Evolutionary conservation across 2,797 vertebrate genomes (phyloP).

Genomic region (Lophius americanus): DNA sequence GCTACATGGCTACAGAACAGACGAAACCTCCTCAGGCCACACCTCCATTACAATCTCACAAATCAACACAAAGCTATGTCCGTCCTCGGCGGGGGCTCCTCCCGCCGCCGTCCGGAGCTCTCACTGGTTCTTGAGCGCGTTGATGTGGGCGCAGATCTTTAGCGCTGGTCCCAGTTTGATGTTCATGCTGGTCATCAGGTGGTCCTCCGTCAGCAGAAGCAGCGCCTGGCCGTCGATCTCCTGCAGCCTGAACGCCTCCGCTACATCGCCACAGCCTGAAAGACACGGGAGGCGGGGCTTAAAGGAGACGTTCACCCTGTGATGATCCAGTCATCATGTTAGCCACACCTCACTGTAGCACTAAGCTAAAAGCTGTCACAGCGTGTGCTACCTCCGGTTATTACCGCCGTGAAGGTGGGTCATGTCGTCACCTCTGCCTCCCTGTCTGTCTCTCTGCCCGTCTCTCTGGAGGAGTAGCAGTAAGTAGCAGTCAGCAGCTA

Average conservation of each 20-base stretch:
- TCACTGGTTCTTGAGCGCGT: slow-evolving; percentile 92
- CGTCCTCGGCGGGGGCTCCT: slow-evolving; percentile 50
- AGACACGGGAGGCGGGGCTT: neutral
- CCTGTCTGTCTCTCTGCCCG: too few relatives aligned
- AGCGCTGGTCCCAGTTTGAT: slow-evolving; percentile 97
- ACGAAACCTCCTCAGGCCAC: slow-evolving; percentile 55
- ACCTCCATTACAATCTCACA: slow-evolving; percentile 45
- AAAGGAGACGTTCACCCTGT: too few relatives aligned
- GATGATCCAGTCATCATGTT: neutral
- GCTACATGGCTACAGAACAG: slow-evolving; percentile 45
- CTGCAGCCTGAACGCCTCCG: slow-evolving; percentile 94
- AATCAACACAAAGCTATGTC: slow-evolving; percentile 48
- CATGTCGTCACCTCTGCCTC: too few relatives aligned
- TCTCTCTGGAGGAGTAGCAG: too few relatives aligned
- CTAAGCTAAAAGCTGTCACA: too few relatives aligned
- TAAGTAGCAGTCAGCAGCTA: too few relatives aligned
- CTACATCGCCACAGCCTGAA: slow-evolving; percentile 94
- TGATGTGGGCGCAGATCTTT: slow-evolving; percentile 99
- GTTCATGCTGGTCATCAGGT: slow-evolving; percentile 99
- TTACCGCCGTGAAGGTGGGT: too few relatives aligned
- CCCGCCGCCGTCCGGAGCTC: slow-evolving; percentile 1
- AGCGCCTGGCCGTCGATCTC: slow-evolving; percentile 98
- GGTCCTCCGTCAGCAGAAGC: slow-evolving; percentile 96
- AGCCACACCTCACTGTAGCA: too few relatives aligned
- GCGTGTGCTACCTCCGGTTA: too few relatives aligned